Evolutionary conservation across 2,888 invertebrate species (phyloP).

Genomic region (Lobophora halterata): DNA sequence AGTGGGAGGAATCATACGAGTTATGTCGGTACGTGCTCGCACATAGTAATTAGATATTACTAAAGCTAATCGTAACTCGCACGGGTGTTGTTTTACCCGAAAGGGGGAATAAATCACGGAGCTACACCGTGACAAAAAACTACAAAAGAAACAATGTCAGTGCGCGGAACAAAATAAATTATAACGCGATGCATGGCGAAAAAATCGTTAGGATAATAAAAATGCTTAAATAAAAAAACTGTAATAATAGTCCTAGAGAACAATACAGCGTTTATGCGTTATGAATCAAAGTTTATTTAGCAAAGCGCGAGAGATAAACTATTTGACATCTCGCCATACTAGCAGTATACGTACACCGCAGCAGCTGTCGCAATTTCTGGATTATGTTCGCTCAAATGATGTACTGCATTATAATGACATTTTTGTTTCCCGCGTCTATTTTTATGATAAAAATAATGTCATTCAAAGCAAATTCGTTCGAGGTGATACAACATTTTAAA

Average conservation of each 20-base stretch:
- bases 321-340: constrained; percentile 59
- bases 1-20: constrained; percentile 73
- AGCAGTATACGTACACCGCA: no score
- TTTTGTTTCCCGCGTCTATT: constrained; percentile 59
- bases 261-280: constrained; percentile 66
- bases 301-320: constrained; percentile 60
- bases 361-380: constrained; percentile 71
- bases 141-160: constrained; percentile 73
- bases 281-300: constrained; percentile 73
- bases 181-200: constrained; percentile 70
- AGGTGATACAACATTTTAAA: constrained; percentile 29
- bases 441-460: constrained; percentile 48
- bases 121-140: constrained; percentile 63
- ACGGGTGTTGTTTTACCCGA: constrained; percentile 78
- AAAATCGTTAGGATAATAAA: constrained; percentile 79
- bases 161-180: constrained; percentile 77
- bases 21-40: constrained; percentile 76
- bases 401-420: constrained; percentile 69
- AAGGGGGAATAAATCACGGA: constrained; percentile 78
- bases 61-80: constrained; percentile 77
- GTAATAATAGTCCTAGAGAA: constrained; percentile 73
- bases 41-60: constrained; percentile 81
- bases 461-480: constrained; percentile 36
- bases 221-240: constrained; percentile 71
- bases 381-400: constrained; percentile 63